Base-by-base conservation (phyloP, 2,797 vertebrate species). In the Dendrocincla fuliginosa region DNA sequence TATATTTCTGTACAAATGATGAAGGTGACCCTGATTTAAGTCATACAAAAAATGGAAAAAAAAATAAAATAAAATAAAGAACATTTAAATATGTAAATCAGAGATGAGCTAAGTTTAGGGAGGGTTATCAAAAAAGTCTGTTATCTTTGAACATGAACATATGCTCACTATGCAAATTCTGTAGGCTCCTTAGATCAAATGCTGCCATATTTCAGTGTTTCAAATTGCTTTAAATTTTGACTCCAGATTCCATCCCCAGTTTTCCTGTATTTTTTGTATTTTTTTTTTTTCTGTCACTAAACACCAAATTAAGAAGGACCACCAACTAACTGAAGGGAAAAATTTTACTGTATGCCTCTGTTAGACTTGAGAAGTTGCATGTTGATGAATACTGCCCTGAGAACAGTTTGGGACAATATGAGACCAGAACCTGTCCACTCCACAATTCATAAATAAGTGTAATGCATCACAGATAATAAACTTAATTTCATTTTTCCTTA, bases 141-240 rank as follows among this genome's bases (percentile, higher is more conserved):
- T 90, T 93, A 83, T 83, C 81, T 95, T 79, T 85, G 78, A 93
- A 75, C 71, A 83, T 23, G 79, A 97, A 77, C 92, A 92, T 96
- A 90, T 89, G 92, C 68, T 94, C 46, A 33, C 49, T 90, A 37
- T 80, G 94, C 64, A 92, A 94, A 89, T 90, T 80, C 82, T 85
- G 56, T 80, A 83, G 37, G 9, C 13, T 77, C 6, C 37, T 75
- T 75, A 75, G 64, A 94, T 90, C 70, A 87, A 70, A 91, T 57
- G n/a, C n/a, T 80, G 75, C 35, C 23, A 8, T 49, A 57, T 83
- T 77, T 87, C 78, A 75, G 16, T 28, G 55, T 32, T 94, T 77
- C 53, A 16, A 57, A 41, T 57, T 39, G 12, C 53, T 74, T 85
- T 78, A 80, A 50, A 85, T 77, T 84, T 92, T 77, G 1, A 69